Evolutionary conservation across 2,888 invertebrate species (phyloP), one percentile per base, ranked within the genome.

Genomic region (Fragum sueziense): DNA sequence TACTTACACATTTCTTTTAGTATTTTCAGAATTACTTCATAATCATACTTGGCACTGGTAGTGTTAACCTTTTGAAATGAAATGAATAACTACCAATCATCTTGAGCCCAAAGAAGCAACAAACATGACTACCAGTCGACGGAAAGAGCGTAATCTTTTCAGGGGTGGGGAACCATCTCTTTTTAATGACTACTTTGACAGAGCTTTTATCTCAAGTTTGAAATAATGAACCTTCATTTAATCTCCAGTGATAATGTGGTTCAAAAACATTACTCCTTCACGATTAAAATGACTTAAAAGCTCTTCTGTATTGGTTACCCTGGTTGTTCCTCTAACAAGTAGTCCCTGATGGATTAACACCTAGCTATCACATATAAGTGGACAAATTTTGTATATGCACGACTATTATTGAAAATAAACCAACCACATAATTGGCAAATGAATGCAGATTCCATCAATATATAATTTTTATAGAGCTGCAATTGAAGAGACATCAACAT

Each of bases 151-250:
- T 70, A 34, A 54, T 57, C 57, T n/a, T n/a, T n/a, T n/a, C n/a
- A n/a, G n/a, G n/a, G n/a, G n/a, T n/a, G 70, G 70, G 37, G 70
- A 70, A 57, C 70, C 52, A 69, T 31, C 27, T 69, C 51, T 27
- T 52, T 25, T 52, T 52, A 25, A 69, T 37, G 37, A 37, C 51
- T 69, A 27, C 51, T 69, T 69, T 51, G 52, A 69, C 27, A 52
- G 69, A 14, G 20, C 69, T 47, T 69, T 69, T 51, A 17, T 52
- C 51, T 52, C 51, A 4, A 52, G 65, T 33, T 65, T 22, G 29
- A 34, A 11, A 33, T 65, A 33, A 65, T 65, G 31, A 33, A 69
- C 51, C 69, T 27, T 20, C 51, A 47, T 29, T 51, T 69, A 33
- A 52, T 69, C 69, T 6, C 69, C 51, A 52, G 52, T 69, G 20